Percentiles rank a stretch among this genome's conserved stretches.
Conservation (phyloP, 2,113 vertebrate species). For the Mugil cephalus region DNA sequence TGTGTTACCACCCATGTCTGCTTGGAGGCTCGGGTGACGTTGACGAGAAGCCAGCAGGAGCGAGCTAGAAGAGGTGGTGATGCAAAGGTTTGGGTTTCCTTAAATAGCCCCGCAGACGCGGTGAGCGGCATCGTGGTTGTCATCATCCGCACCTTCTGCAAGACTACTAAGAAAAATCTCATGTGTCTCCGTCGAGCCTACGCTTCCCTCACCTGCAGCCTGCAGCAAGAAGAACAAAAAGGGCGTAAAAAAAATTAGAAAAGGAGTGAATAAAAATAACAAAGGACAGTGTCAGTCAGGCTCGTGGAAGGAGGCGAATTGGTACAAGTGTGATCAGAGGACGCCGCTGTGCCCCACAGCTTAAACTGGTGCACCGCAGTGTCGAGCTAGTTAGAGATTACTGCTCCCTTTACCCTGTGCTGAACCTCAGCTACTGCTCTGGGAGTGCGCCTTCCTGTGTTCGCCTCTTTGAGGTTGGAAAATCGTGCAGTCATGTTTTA, state of each 20-base stretch:
- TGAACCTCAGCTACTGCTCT: slow-evolving; percentile 79
- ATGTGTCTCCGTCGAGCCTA: background rate
- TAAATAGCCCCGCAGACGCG: slow-evolving; percentile 48
- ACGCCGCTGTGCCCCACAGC: slow-evolving; percentile 52
- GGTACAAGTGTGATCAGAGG: slow-evolving; percentile 65
- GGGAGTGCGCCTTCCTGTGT: slow-evolving; percentile 77
- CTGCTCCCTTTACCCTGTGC: slow-evolving; percentile 80
- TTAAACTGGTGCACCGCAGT: slow-evolving; percentile 66
- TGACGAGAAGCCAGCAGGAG: slow-evolving; percentile 26
- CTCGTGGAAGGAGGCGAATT: slow-evolving; percentile 30
- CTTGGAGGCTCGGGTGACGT: slow-evolving; percentile 8
- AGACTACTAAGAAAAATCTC: slow-evolving; percentile 28
- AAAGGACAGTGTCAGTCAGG: slow-evolving; percentile 24
- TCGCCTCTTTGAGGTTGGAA: slow-evolving; percentile 82
- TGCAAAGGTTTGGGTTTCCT: slow-evolving; percentile 48
- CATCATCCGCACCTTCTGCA: slow-evolving; percentile 47
- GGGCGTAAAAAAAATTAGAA: background rate
- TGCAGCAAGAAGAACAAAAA: slow-evolving; percentile 49
- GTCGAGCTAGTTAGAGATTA: slow-evolving; percentile 69
- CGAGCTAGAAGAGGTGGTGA: slow-evolving; percentile 20
- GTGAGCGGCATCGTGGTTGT: background rate
- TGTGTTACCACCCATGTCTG: slow-evolving; percentile 30
- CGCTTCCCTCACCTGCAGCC: slow-evolving; percentile 29
- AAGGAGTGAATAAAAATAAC: slow-evolving; percentile 44
- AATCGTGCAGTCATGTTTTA: slow-evolving; percentile 85